Evolutionary conservation across 2,888 invertebrate species (phyloP), one percentile per base, ranked within the genome.

Genomic region (Mesoligia furuncula): DNA sequence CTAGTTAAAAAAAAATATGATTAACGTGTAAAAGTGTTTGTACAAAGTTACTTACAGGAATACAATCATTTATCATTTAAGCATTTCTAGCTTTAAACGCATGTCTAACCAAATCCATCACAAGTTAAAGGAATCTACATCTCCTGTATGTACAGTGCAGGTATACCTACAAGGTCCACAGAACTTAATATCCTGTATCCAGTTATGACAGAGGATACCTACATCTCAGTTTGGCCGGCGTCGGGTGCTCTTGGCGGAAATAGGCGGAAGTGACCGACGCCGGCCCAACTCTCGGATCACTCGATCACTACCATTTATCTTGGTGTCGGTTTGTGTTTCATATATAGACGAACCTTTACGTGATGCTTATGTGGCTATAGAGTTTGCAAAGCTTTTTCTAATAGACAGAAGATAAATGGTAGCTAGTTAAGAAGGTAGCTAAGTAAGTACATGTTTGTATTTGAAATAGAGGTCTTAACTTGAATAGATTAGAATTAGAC

Each of bases 211-310:
- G 57, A 61, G 51, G 85, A 85, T 77, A 82, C 70, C 70, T 59
- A 82, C 73, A 73, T 59, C 61, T 73, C 45, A 64, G 66, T 84
- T 79, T 76, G 74, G 17, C 81, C 89, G 89, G 89, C 90, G 90
- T 83, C 91, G 80, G 79, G 77, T 61, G 85, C 83, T 84, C 84
- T 87, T 89, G 90, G 85, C 93, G 95, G 95, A 95, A 93, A 93
- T 93, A 80, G 87, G 86, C 92, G 93, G 94, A 94, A 93, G 93
- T 93, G 90, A 91, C 85, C 87, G 95, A 90, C 95, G 95, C 94
- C 95, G 95, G 95, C 79, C 80, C 84, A 75, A 81, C 90, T 91
- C 90, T 89, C 51, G n/a, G 54, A 85, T 84, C 74, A 81, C 65
- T 79, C 83, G 87, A 86, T 88, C 68, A 83, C 70, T 71, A 66